phyloP scores from a whole-genome alignment of 2,113 vertebrate species.

The Neopipo cinnamomea region DNA sequence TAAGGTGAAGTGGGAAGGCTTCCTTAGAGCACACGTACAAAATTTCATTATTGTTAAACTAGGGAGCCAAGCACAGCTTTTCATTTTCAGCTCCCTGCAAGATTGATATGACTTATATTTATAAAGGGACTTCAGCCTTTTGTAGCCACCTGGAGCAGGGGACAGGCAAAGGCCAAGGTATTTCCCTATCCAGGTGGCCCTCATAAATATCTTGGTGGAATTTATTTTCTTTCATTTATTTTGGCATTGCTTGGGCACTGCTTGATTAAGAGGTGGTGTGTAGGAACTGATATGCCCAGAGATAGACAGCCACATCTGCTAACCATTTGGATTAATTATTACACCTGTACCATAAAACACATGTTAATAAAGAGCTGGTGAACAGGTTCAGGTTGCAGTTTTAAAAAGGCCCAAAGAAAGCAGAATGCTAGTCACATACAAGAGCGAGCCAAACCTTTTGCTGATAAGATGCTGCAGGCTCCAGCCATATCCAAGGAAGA shows the following conservation, averaged over 20 bases:
- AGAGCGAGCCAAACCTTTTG: not conserved
- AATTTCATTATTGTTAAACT: constrained; percentile 36
- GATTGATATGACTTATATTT: constrained; percentile 50
- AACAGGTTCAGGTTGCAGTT: constrained; percentile 59
- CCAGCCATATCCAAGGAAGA: not conserved
- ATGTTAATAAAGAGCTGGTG: constrained; percentile 69
- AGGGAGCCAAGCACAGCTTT: constrained; percentile 31
- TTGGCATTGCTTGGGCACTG: constrained; percentile 72
- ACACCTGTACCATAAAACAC: constrained; percentile 77
- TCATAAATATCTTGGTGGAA: constrained; percentile 75
- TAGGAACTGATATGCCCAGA: constrained; percentile 63
- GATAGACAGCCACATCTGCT: constrained; percentile 78
- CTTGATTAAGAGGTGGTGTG: constrained; percentile 69
- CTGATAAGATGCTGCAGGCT: not conserved
- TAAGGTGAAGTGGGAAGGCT: not conserved
- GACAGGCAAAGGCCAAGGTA: constrained; percentile 55
- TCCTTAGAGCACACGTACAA: not conserved
- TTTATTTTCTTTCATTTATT: constrained; percentile 83
- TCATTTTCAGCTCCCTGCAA: constrained; percentile 39
- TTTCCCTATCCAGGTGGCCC: constrained; percentile 75
- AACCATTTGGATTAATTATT: constrained; percentile 78
- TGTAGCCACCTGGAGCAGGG: constrained; percentile 54
- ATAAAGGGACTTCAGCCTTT: constrained; percentile 47
- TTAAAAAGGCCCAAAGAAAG: constrained; percentile 37
- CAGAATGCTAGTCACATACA: not conserved